Evolutionary conservation across 2,797 vertebrate genomes (phyloP).

Genomic region (Hapalemur alaotrensis): DNA sequence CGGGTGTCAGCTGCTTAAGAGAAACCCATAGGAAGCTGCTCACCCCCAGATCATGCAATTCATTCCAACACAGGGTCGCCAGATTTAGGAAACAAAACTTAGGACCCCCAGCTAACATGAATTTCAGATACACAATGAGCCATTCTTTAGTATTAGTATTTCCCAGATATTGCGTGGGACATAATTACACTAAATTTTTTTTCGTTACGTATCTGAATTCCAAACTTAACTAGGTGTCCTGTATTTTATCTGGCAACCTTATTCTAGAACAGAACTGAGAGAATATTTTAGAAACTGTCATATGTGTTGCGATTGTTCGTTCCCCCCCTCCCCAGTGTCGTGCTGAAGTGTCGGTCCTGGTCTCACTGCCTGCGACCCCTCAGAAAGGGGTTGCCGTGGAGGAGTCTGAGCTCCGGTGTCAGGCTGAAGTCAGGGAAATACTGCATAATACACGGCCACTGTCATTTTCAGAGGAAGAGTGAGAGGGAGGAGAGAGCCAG

Average conservation of each 20-base stretch:
- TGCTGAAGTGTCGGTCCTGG: background rate
- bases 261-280: background rate
- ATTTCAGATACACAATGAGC: background rate
- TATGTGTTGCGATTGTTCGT: background rate
- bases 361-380: background rate
- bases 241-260: background rate
- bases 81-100: background rate
- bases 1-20: background rate
- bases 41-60: background rate
- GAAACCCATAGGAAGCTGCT: background rate
- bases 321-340: background rate
- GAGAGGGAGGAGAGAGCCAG: background rate
- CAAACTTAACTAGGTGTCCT: background rate
- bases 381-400: fast-evolving
- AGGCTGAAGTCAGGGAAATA: background rate
- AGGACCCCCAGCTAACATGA: background rate
- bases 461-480: background rate
- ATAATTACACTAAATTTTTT: background rate
- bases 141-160: background rate
- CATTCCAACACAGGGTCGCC: background rate
- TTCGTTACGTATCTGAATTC: background rate
- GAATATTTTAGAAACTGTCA: background rate
- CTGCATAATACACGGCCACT: fast-evolving
- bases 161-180: background rate
- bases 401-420: background rate